Evolutionary conservation across 2,797 vertebrate species (phyloP), one percentile per base, ranked within the genome.

Genomic region (Agapornis canus): DNA sequence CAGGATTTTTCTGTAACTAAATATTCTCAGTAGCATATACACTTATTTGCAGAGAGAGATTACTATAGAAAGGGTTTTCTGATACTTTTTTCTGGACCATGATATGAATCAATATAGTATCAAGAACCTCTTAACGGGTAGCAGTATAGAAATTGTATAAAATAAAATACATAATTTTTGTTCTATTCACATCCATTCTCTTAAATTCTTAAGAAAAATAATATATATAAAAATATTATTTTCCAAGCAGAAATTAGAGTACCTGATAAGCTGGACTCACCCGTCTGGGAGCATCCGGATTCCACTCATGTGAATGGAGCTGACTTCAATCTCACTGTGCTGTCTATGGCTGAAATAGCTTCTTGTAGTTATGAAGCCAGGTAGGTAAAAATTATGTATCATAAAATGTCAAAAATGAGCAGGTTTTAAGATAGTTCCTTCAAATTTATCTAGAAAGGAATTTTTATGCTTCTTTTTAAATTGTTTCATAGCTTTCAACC

Each of bases 341-440:
- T 99, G 56, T 99, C 99, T 54, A 99, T 99, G 98, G 99, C 99
- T 92, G 99, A 99, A 98, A 99, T 99, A 89, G 99, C 99, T 57
- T 99, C 99, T 71, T 99, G 99, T 96, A 99, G 99, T 97, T 99
- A 99, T 48, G 99, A 99, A 97, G 99, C 99, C 88, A 99, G 99
- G 99, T 99, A 98, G 79, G 96, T 97, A 54, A 65, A 97, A 94
- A 59, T 86, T 83, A 82, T 56, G 7, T 92, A 14, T 71, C 11
- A 31, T 82, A 63, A 86, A 69, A 19, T 43, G 45, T 65, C 35
- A 22, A 87, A 45, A 89, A 81, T 20, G 48, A 63, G 32, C 51
- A 27, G 29, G 52, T 89, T 32, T 63, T 84, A 57, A 42, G 31
- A 76, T n/a, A 37, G 1, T 37, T 47, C 77, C 39, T 51, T 82